Percentiles rank a stretch among this genome's conserved stretches.
Conservation (phyloP, 1,140 invertebrate genomes). For the Lordiphosa collinella region DNA sequence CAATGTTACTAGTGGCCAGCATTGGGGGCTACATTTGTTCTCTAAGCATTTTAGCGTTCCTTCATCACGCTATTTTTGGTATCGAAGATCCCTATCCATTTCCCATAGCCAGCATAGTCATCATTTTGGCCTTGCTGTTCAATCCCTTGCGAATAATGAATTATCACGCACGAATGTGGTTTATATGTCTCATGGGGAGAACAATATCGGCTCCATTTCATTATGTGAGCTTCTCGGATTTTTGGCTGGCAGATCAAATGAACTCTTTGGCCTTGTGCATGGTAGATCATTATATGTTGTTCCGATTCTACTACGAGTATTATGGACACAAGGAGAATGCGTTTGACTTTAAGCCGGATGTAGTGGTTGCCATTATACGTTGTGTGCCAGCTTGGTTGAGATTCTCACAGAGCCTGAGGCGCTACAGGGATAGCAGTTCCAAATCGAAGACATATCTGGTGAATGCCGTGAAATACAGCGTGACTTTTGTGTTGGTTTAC, state of each 20-base stretch:
- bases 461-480: slow-evolving; percentile 91
- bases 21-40: slow-evolving; percentile 86
- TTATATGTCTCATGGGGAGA: slow-evolving; percentile 79
- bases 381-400: slow-evolving; percentile 92
- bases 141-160: slow-evolving; percentile 84
- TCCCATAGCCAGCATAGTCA: slow-evolving; percentile 82
- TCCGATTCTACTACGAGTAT: slow-evolving; percentile 32
- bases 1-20: slow-evolving; percentile 85
- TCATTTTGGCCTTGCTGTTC: slow-evolving; percentile 82
- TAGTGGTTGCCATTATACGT: slow-evolving; percentile 82
- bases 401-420: slow-evolving; percentile 89
- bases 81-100: slow-evolving; percentile 82
- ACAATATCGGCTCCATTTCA: slow-evolving; percentile 90
- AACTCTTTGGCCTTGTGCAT: slow-evolving; percentile 89
- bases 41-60: slow-evolving; percentile 78
- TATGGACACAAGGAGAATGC: background rate
- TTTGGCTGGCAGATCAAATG: slow-evolving; percentile 95
- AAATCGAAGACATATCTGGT: slow-evolving; percentile 85
- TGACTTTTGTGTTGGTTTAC: slow-evolving; percentile 86
- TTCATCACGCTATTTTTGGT: slow-evolving; percentile 80
- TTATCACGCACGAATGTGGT: slow-evolving; percentile 71
- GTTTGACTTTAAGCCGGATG: slow-evolving; percentile 30
- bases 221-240: slow-evolving; percentile 92
- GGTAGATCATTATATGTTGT: slow-evolving; percentile 85
- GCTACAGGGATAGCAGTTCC: slow-evolving; percentile 82